phyloP scores from a whole-genome alignment of 2,797 vertebrate species.

The Halcyon badia region DNA sequence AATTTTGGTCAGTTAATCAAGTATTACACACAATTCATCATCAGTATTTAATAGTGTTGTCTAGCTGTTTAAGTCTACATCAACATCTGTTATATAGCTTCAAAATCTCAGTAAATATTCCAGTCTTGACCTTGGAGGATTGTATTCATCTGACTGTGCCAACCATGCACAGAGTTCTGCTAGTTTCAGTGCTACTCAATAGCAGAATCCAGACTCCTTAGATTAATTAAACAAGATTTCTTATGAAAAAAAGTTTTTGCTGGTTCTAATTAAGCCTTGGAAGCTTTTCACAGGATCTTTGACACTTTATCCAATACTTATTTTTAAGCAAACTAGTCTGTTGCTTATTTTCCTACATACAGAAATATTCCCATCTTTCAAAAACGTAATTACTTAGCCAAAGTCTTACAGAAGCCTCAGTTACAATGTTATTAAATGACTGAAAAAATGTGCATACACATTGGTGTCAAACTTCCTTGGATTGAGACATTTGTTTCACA shows the following conservation, averaged over 20 bases:
- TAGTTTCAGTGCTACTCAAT: neutral
- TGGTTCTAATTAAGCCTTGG: constrained; percentile 36
- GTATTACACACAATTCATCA: neutral
- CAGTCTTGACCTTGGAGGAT: neutral
- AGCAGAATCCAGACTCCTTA: neutral
- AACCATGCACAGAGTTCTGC: neutral
- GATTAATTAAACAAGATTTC: neutral
- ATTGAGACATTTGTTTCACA: neutral
- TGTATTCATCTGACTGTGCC: neutral
- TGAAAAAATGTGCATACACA: neutral
- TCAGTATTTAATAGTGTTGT: neutral
- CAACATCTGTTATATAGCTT: neutral
- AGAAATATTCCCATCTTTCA: constrained; percentile 19
- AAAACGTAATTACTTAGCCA: neutral
- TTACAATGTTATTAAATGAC: neutral
- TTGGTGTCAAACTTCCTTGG: neutral
- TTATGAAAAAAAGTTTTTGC: neutral
- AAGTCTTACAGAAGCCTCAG: neutral
- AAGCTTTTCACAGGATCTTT: constrained; percentile 25
- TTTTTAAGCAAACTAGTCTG: constrained; percentile 20
- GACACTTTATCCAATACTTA: neutral
- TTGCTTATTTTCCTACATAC: neutral
- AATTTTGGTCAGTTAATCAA: neutral
- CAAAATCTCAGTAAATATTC: neutral
- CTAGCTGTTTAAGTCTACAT: neutral